Conservation (phyloP, 1,140 invertebrate species). For the Macrocentrus cingulum region DNA sequence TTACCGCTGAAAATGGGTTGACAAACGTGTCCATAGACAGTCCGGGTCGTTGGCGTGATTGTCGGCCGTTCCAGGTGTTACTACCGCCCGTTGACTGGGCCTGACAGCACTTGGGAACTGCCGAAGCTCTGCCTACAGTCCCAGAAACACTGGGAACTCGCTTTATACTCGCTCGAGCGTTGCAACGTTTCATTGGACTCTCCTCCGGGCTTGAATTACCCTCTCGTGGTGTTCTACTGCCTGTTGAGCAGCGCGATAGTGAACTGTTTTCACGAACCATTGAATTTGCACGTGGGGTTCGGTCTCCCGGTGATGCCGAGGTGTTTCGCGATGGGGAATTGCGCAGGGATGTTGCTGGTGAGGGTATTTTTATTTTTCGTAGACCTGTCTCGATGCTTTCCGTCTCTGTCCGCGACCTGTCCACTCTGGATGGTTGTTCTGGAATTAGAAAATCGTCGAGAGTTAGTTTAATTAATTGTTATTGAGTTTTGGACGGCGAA, state of each 20-base stretch:
- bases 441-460: conserved; percentile 21
- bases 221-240: conserved; percentile 46
- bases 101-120: conserved; percentile 16
- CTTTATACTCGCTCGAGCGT: conserved; percentile 41
- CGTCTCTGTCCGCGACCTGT: conserved; percentile 64
- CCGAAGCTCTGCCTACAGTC: conserved; percentile 51
- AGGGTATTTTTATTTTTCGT: conserved; percentile 59
- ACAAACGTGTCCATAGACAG: conserved; percentile 69
- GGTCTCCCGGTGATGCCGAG: conserved; percentile 49
- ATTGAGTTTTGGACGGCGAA: too few relatives aligned
- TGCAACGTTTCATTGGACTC: conserved; percentile 46
- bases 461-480: too few relatives aligned
- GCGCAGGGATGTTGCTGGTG: conserved; percentile 57
- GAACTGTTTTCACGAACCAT: conserved; percentile 60
- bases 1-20: conserved; percentile 49
- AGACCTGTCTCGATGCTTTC: conserved; percentile 69
- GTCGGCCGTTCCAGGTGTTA: conserved; percentile 73
- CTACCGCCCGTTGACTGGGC: conserved; percentile 40
- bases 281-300: conserved; percentile 56
- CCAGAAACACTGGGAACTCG: conserved; percentile 55
- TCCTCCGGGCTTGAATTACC: conserved; percentile 51
- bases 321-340: conserved; percentile 58
- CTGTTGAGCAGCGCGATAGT: conserved; percentile 53
- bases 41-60: conserved; percentile 61
- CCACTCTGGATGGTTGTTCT: conserved; percentile 53